phyloP scores from a whole-genome alignment of 2,113 vertebrate genomes.

The Centropus bengalensis region DNA sequence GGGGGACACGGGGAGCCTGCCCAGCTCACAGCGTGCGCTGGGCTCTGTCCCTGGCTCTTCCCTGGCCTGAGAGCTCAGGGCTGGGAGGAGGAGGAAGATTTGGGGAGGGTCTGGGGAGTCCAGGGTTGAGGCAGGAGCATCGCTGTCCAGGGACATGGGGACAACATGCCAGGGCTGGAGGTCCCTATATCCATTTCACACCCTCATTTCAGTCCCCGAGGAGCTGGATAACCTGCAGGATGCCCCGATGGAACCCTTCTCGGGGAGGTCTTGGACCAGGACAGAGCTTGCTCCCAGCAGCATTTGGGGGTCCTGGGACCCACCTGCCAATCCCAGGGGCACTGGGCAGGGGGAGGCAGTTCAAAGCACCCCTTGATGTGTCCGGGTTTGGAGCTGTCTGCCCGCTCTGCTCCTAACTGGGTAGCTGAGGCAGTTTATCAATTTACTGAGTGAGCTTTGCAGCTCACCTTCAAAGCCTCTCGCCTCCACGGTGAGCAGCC shows the following conservation, averaged over 20 bases:
- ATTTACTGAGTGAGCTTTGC: neutral
- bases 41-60: neutral
- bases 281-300: rapidly evolving
- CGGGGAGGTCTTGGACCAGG: neutral
- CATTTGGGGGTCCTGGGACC: rapidly evolving
- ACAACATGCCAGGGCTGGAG: neutral
- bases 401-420: neutral
- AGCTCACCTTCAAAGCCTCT: conserved; percentile 54
- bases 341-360: neutral
- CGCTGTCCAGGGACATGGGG: neutral
- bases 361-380: neutral
- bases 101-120: neutral
- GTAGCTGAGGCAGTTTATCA: conserved; percentile 14
- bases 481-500: neutral
- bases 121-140: neutral
- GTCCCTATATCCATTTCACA: neutral
- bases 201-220: neutral
- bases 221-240: neutral
- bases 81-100: rapidly evolving
- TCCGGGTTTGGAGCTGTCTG: neutral
- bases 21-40: rapidly evolving
- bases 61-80: rapidly evolving
- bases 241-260: too few species aligned
- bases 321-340: neutral
- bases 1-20: rapidly evolving